Evolutionary conservation across 2,797 vertebrate species (phyloP).

Genomic region (Ctenopoma multispine): DNA sequence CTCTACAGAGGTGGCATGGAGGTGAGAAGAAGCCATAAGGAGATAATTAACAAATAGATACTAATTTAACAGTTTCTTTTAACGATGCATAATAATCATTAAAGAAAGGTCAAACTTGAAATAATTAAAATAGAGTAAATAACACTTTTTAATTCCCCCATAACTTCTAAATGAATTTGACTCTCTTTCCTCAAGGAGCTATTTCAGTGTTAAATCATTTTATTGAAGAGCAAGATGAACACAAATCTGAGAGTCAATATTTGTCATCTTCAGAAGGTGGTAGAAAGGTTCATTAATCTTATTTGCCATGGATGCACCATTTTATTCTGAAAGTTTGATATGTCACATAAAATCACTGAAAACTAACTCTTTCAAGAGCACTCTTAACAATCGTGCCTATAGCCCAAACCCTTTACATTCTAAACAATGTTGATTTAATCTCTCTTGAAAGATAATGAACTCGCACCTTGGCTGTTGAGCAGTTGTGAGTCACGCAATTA

Average conservation of each 20-base stretch:
- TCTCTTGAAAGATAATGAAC: slow-evolving; percentile 54
- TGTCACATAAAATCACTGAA: slow-evolving; percentile 7
- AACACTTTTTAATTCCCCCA: not conserved
- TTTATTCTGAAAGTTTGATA: slow-evolving; percentile 22
- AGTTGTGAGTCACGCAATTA: slow-evolving; percentile 68
- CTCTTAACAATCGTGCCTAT: not conserved
- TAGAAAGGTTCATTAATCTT: slow-evolving; percentile 29
- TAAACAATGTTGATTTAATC: slow-evolving; percentile 35
- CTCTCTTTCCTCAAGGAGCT: not conserved
- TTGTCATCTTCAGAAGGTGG: slow-evolving; percentile 13
- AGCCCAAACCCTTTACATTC: not conserved
- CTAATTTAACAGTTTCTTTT: slow-evolving; percentile 34
- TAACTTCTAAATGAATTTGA: slow-evolving; percentile 23
- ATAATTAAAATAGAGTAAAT: slow-evolving; percentile 11
- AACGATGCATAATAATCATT: slow-evolving; percentile 44
- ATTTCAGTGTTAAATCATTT: slow-evolving; percentile 34
- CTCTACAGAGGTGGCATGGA: slow-evolving; percentile 14
- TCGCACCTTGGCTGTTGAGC: slow-evolving; percentile 57
- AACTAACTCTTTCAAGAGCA: slow-evolving; percentile 8
- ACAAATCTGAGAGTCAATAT: slow-evolving; percentile 32
- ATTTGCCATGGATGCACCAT: slow-evolving; percentile 21
- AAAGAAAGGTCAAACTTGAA: slow-evolving; percentile 38
- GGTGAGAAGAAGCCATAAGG: slow-evolving; percentile 20
- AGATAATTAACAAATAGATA: slow-evolving; percentile 57
- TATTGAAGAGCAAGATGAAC: not conserved